These are phyloP conservation scores for Thera britannica DNA, from an alignment of 2,888 invertebrate genomes.

Conservation along the genomic window DNA sequence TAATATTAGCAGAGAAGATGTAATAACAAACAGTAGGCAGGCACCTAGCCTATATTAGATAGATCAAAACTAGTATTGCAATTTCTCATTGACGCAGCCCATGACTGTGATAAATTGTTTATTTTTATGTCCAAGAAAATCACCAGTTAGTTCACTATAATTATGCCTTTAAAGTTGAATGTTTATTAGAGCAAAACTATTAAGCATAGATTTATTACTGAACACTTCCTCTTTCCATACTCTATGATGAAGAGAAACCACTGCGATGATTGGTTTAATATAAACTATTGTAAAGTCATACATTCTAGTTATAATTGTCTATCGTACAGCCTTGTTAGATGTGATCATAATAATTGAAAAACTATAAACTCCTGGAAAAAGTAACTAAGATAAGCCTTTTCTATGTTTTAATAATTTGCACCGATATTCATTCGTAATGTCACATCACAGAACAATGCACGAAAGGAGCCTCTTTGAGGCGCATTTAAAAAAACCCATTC, in stretches of 20 bases:
- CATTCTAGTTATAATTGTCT: neutral
- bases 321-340: too few relatives aligned
- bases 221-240: slow-evolving; percentile 5
- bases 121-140: slow-evolving; percentile 8
- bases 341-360: too few relatives aligned
- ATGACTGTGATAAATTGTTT: neutral
- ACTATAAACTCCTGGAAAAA: too few relatives aligned
- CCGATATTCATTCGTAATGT: too few relatives aligned
- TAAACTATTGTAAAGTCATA: neutral
- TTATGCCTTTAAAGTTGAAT: neutral
- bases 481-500: too few relatives aligned
- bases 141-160: neutral
- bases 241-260: neutral
- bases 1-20: too few relatives aligned
- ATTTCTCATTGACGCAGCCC: neutral
- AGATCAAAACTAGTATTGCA: neutral
- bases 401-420: too few relatives aligned
- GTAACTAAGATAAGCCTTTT: too few relatives aligned
- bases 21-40: too few relatives aligned
- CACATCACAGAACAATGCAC: too few relatives aligned
- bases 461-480: too few relatives aligned
- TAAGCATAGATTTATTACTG: slow-evolving; percentile 1
- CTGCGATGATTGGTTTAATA: neutral
- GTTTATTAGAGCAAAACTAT: slow-evolving; percentile 5
- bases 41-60: too few relatives aligned